Conservation (phyloP, 2,888 invertebrate genomes). For the Neelides folsomi region DNA sequence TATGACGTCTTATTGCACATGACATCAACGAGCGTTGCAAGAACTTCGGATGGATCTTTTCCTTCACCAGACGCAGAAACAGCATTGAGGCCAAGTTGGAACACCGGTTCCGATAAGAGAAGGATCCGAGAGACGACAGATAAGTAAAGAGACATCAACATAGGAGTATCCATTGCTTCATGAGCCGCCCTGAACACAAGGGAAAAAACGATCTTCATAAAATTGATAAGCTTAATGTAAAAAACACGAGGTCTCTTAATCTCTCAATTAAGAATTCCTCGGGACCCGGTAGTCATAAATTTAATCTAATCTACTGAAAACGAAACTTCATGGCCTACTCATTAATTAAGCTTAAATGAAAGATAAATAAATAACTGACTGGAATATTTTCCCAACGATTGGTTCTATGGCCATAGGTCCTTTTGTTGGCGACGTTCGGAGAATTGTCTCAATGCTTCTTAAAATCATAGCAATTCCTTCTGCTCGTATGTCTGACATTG, state of each 20-base stretch:
- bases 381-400: slow-evolving; percentile 31
- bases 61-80: slow-evolving; percentile 32
- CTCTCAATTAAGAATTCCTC: background rate
- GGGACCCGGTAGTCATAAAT: background rate
- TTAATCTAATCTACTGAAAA: no score
- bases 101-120: slow-evolving; percentile 52
- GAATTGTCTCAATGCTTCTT: slow-evolving; percentile 59
- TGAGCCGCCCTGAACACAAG: slow-evolving; percentile 47
- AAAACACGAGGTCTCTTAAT: background rate
- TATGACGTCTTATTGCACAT: slow-evolving; percentile 69
- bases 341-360: background rate
- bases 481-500: slow-evolving; percentile 62
- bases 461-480: slow-evolving; percentile 61
- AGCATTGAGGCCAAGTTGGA: slow-evolving; percentile 36
- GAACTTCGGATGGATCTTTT: slow-evolving; percentile 44
- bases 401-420: slow-evolving; percentile 42
- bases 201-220: background rate
- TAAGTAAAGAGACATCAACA: slow-evolving; percentile 63
- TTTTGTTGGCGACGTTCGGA: slow-evolving; percentile 58
- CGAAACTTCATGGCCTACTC: background rate
- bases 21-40: slow-evolving; percentile 56
- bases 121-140: slow-evolving; percentile 66
- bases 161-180: slow-evolving; percentile 53
- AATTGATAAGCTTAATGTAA: background rate
- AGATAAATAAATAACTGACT: slow-evolving; percentile 10